phyloP scores from a whole-genome alignment of 2,797 vertebrate species.

The Lepilemur ruficaudatus region DNA sequence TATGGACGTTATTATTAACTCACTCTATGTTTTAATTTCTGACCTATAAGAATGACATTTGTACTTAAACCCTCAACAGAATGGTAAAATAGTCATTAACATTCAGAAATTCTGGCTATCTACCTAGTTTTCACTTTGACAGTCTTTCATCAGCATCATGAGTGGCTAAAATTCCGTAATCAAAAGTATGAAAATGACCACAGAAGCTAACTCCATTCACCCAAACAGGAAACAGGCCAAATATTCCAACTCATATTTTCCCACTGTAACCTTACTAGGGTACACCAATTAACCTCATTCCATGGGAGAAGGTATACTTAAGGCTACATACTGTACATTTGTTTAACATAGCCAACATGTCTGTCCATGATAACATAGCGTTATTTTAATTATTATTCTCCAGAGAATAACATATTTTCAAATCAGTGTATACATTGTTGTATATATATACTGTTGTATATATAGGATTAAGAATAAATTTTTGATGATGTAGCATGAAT shows the following conservation, averaged over 20 bases:
- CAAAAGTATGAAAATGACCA: not conserved
- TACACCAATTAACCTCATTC: not conserved
- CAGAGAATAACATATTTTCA: not conserved
- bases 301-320: not conserved
- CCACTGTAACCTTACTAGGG: not conserved
- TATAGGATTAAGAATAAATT: not conserved
- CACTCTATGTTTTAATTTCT: not conserved
- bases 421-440: not conserved
- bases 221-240: not conserved
- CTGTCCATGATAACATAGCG: not conserved
- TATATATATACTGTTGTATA: not conserved
- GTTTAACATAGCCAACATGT: not conserved
- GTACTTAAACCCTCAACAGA: not conserved
- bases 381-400: not conserved
- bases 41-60: not conserved
- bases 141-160: not conserved
- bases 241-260: not conserved
- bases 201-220: not conserved
- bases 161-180: not conserved
- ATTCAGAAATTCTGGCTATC: not conserved
- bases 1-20: not conserved
- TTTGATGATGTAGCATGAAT: not conserved
- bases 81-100: not conserved
- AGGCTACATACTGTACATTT: not conserved
- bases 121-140: not conserved